Percentiles rank a stretch among this genome's conserved stretches.
Conservation (phyloP, 2,113 vertebrate species). For the Hippocampus mohnikei region DNA sequence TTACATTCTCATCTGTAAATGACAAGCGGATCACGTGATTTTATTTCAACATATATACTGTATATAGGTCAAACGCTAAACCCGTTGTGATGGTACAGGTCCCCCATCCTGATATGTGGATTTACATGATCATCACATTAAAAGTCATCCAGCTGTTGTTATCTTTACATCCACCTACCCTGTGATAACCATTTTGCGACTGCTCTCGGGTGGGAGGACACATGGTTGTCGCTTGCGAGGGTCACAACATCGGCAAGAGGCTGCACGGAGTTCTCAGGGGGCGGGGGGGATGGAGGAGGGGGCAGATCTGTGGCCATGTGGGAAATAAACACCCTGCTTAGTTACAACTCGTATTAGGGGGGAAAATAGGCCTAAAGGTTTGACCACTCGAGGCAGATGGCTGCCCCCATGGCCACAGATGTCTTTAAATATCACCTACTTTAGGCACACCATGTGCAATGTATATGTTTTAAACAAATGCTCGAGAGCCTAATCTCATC, state of each 20-base stretch:
- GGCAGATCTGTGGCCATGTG: slow-evolving; percentile 75
- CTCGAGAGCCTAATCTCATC: neutral
- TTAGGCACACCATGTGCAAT: neutral
- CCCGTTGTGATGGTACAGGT: neutral
- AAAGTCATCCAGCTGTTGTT: slow-evolving; percentile 35
- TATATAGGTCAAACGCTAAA: slow-evolving; percentile 48
- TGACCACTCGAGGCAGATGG: neutral
- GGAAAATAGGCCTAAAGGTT: neutral
- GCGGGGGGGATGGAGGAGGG: slow-evolving; percentile 81
- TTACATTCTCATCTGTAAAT: slow-evolving; percentile 77
- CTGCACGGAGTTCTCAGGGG: slow-evolving; percentile 64
- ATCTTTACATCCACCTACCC: slow-evolving; percentile 33
- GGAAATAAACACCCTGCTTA: slow-evolving; percentile 8
- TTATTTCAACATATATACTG: slow-evolving; percentile 35
- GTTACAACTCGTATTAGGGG: neutral
- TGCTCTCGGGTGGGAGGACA: slow-evolving; percentile 46
- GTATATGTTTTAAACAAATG: neutral
- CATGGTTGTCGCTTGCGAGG: slow-evolving; percentile 40
- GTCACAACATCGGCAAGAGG: slow-evolving; percentile 59
- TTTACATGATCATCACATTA: slow-evolving; percentile 38
- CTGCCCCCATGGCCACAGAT: too few relatives aligned
- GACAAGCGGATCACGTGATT: slow-evolving; percentile 42
- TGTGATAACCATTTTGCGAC: slow-evolving; percentile 50
- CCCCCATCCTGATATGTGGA: slow-evolving; percentile 19
- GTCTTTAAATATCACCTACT: too few relatives aligned